Percentiles rank a stretch among this genome's conserved stretches.
phyloP scores from a whole-genome alignment of 2,888 invertebrate species.

The Galerucella nymphaeae region DNA sequence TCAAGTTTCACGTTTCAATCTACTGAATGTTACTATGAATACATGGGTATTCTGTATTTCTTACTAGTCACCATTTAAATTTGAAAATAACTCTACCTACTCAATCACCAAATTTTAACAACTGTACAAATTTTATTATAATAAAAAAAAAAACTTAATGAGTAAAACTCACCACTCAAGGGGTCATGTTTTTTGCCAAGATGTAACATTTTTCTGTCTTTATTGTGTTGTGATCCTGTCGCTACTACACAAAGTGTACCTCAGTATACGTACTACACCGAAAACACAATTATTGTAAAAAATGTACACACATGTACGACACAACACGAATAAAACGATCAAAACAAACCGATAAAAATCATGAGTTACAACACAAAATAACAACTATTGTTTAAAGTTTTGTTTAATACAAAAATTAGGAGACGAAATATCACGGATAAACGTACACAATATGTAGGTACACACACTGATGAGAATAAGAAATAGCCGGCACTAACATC shows the following conservation, averaged over 20 bases:
- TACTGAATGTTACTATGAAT: too few species aligned
- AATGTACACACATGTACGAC: neutral
- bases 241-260: neutral
- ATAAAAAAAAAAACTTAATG: too few species aligned
- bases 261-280: neutral
- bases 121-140: too few species aligned
- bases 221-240: neutral
- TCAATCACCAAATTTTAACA: too few species aligned
- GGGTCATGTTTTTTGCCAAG: neutral
- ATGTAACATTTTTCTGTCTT: neutral
- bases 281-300: neutral
- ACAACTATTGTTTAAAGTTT: neutral
- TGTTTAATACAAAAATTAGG: neutral
- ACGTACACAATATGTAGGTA: neutral
- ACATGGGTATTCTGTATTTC: too few species aligned
- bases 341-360: conserved; percentile 4
- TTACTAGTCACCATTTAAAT: too few species aligned
- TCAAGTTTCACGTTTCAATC: too few species aligned
- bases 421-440: neutral
- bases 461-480: conserved; percentile 2
- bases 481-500: conserved; percentile 18
- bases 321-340: conserved; percentile 11
- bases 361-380: neutral
- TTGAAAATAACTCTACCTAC: too few species aligned
- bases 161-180: neutral